Evolutionary conservation across 2,113 vertebrate species (phyloP).

Genomic region (Orthonyx spaldingii): DNA sequence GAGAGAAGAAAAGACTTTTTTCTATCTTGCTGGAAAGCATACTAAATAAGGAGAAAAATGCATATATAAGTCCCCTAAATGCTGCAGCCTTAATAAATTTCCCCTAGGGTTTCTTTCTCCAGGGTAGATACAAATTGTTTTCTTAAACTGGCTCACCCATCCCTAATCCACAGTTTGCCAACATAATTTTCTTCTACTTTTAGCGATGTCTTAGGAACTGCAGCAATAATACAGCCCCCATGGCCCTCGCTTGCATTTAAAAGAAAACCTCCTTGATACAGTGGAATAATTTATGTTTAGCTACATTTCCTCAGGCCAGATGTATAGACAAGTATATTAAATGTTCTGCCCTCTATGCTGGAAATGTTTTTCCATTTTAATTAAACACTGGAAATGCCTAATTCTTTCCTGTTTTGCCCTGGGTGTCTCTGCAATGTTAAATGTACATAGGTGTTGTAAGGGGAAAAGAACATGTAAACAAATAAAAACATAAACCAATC

Average conservation of each 20-base stretch:
- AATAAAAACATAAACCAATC: background rate
- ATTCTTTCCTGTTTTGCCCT: background rate
- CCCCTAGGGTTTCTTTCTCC: conserved; percentile 22
- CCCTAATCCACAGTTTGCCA: conserved; percentile 12
- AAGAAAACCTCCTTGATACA: conserved; percentile 6
- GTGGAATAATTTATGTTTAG: conserved; percentile 11
- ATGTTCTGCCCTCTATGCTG: background rate
- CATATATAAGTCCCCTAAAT: background rate
- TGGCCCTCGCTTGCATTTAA: background rate
- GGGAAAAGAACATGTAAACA: background rate
- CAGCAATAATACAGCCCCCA: conserved; percentile 7
- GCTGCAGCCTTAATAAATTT: conserved; percentile 24
- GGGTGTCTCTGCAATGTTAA: background rate
- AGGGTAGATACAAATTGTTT: conserved; percentile 43
- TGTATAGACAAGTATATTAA: background rate
- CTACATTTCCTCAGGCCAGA: background rate
- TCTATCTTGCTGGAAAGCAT: background rate
- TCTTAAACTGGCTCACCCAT: conserved; percentile 23
- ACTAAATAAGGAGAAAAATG: background rate
- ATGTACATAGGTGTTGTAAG: background rate
- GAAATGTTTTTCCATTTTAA: background rate
- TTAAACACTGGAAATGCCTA: background rate
- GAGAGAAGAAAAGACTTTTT: background rate
- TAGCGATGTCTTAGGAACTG: background rate
- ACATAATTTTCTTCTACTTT: conserved; percentile 19